Conservation (phyloP, 2,113 vertebrate species). For the Morone saxatilis region DNA sequence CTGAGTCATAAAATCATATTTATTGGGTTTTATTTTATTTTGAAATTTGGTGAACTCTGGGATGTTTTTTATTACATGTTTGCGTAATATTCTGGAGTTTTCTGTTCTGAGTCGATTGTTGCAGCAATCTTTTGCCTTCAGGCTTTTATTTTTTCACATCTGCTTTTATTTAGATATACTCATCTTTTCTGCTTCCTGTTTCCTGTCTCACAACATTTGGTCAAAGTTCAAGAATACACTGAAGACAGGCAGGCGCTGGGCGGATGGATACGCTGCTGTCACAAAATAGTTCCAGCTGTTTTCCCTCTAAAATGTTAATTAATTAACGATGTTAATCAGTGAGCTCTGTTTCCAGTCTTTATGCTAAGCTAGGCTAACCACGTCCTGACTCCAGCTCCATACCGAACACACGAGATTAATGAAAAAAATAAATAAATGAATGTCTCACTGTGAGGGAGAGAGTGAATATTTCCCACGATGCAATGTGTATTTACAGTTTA, state of each 20-base stretch:
- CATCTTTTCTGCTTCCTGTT: background rate
- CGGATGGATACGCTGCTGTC: background rate
- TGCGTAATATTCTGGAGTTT: background rate
- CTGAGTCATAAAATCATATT: no score
- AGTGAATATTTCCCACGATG: no score
- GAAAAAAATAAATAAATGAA: no score
- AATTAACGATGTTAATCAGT: no score
- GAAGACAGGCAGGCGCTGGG: no score
- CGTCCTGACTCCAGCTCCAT: no score
- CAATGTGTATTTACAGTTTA: no score
- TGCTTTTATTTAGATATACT: background rate
- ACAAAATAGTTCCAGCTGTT: background rate
- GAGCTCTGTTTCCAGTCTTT: background rate
- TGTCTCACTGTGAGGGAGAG: no score
- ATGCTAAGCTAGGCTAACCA: slow-evolving; percentile 2
- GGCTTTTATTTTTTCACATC: background rate
- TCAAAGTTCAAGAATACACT: background rate
- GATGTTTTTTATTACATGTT: no score
- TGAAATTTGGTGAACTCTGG: no score
- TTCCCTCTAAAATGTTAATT: no score
- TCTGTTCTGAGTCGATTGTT: background rate
- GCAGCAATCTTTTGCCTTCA: background rate
- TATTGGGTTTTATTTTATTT: background rate
- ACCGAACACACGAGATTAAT: no score
- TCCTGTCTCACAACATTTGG: background rate